phyloP scores from a whole-genome alignment of 2,888 invertebrate genomes.

The Drosophila longiperda region DNA sequence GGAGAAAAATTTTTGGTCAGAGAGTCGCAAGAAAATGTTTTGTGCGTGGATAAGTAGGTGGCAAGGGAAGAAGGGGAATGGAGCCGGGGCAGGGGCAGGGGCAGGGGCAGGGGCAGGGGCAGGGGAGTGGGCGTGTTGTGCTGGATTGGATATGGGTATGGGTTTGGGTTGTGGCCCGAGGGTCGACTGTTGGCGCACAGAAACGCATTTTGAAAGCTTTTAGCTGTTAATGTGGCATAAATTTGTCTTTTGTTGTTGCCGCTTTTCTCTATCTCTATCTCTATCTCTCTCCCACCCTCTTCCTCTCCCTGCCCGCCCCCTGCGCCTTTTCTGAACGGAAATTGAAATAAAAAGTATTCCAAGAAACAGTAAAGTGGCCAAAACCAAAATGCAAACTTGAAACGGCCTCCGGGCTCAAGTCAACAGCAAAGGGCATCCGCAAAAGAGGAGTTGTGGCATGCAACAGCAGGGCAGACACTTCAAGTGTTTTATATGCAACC shows the following conservation, averaged over 20 bases:
- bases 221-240: constrained; percentile 82
- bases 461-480: constrained; percentile 68
- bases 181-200: constrained; percentile 63
- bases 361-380: constrained; percentile 51
- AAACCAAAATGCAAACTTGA: constrained; percentile 59
- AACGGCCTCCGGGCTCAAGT: constrained; percentile 57
- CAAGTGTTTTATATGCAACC: constrained; percentile 48
- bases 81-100: neutral
- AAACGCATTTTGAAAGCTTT: constrained; percentile 80
- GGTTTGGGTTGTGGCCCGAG: constrained; percentile 35
- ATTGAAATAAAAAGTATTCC: constrained; percentile 76
- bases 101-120: neutral
- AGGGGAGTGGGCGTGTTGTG: neutral
- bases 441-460: constrained; percentile 4
- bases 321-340: constrained; percentile 63
- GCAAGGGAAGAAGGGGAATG: neutral
- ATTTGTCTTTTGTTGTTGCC: constrained; percentile 71
- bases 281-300: neutral
- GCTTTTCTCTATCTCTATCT: neutral
- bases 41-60: neutral
- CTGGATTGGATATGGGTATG: neutral
- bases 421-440: constrained; percentile 20
- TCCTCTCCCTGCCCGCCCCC: neutral
- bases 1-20: constrained; percentile 73
- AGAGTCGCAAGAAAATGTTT: constrained; percentile 61